Base-by-base conservation (phyloP, 2,888 invertebrate genomes). In the Athrips mouffetella region DNA sequence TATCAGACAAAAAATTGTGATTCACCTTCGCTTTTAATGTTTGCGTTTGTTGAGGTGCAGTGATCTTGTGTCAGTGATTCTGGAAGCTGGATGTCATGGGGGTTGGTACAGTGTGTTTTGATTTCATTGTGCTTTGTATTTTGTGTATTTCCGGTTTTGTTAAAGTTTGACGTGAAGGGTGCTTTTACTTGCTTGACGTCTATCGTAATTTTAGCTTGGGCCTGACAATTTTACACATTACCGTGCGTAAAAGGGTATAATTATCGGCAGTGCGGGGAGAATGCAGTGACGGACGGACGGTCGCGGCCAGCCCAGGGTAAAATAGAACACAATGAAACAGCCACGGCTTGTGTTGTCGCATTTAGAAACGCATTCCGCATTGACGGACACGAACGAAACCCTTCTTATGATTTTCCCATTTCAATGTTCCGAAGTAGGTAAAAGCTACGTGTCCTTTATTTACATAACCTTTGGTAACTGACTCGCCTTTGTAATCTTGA, bases 1-100 rank as follows among this genome's bases (percentile, higher is more conserved):
- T 54, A 55, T 35, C 35, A 48, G 40, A 48, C 27, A 52, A 31
- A 51, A 40, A 49, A 48, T 31, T 35, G 45, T 46, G 21, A 35
- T 31, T n/a, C 47, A 53, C 50, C 53, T 47, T 33, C 47, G 44
- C 23, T 46, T 33, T 45, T 13, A 31, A 21, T 30, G 40, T 15
- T 47, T n/a, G 35, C 27, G 47, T 37, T 18, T 40, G 39, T 40
- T n/a, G n/a, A n/a, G n/a, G 45, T 31, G 18, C 4, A 31, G 45
- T 45, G 45, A 31, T 31, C 23, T 23, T 45, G 30, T 31, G 45
- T 21, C 13, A n/a, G n/a, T n/a, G n/a, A n/a, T n/a, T n/a, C n/a
- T n/a, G n/a, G 5, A 42, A 18, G 2, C 6, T 42, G n/a, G 16
- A 15, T 18, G 8, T 45, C 5, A 45, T 31, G 45, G 45, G 45